These are phyloP conservation scores for Cryptophagus acutangulus DNA, from an alignment of 2,888 invertebrate species.

Conservation along the genomic window DNA sequence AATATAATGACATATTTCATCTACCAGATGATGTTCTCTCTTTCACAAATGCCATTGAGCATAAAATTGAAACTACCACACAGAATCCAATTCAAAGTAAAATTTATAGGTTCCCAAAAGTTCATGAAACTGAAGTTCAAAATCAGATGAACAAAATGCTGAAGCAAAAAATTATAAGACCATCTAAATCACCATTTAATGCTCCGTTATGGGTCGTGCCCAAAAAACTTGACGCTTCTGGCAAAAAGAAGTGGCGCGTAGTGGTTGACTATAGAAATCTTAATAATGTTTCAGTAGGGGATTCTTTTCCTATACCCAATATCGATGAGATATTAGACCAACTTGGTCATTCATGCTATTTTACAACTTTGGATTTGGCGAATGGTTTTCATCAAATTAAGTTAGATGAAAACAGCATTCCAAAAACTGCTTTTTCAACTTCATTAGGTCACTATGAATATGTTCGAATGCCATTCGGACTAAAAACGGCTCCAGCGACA, in stretches of 20 bases:
- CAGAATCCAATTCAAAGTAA: not conserved
- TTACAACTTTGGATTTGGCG: slow-evolving; percentile 4
- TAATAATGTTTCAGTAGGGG: slow-evolving; percentile 7
- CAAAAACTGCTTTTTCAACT: slow-evolving; percentile 8
- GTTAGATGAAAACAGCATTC: not conserved
- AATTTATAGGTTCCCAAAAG: slow-evolving; percentile 8
- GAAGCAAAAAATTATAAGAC: slow-evolving; percentile 7
- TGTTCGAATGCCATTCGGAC: slow-evolving; percentile 10
- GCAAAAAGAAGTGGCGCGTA: slow-evolving; percentile 9
- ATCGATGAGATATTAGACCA: slow-evolving; percentile 8
- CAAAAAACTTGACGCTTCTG: slow-evolving; percentile 8
- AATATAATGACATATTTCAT: slow-evolving; percentile 5
- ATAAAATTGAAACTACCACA: not conserved
- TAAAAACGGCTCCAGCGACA: not conserved
- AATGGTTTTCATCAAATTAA: slow-evolving; percentile 5
- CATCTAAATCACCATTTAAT: slow-evolving; percentile 2
- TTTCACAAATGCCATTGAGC: not conserved
- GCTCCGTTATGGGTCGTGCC: slow-evolving; percentile 8
- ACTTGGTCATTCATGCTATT: slow-evolving; percentile 3
- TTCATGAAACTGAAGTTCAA: slow-evolving; percentile 7
- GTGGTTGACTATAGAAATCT: slow-evolving; percentile 11
- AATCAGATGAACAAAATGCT: slow-evolving; percentile 8
- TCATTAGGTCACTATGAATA: slow-evolving; percentile 4
- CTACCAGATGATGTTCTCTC: not conserved
- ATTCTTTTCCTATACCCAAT: slow-evolving; percentile 6